A percentile compares a stretch with the other conserved stretches of the same genome.
phyloP scores from a whole-genome alignment of 2,888 invertebrate species.

The Drosophila prostipennis region DNA sequence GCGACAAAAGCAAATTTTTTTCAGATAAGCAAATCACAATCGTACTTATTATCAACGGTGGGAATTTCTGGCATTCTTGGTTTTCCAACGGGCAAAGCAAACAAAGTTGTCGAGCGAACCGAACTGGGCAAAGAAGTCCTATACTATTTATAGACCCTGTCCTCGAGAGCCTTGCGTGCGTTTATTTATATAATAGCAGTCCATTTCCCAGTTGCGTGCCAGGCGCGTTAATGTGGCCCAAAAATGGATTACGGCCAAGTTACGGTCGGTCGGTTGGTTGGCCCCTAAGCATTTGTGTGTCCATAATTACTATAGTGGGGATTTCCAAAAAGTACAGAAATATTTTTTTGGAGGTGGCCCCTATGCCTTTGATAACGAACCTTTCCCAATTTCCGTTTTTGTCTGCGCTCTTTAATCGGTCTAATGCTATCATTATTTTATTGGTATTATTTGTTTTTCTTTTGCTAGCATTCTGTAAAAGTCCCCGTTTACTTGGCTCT shows the following conservation, averaged over 20 bases:
- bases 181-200: conserved; percentile 50
- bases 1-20: conserved; percentile 3
- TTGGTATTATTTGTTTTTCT: conserved; percentile 3
- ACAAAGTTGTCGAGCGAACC: conserved; percentile 13
- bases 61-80: conserved; percentile 29
- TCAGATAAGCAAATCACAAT: conserved; percentile 17
- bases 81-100: conserved; percentile 12
- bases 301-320: conserved; percentile 44
- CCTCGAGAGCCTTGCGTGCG: conserved; percentile 36
- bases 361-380: conserved; percentile 21
- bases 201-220: conserved; percentile 35
- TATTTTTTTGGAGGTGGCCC: neutral
- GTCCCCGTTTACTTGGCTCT: conserved; percentile 17
- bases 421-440: conserved; percentile 20
- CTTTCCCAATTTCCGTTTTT: conserved; percentile 36
- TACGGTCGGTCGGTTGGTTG: neutral
- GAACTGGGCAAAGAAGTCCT: neutral
- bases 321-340: conserved; percentile 51
- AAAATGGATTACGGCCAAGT: conserved; percentile 31
- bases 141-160: conserved; percentile 26
- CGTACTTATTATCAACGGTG: conserved; percentile 18
- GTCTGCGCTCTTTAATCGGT: conserved; percentile 12
- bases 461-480: conserved; percentile 5
- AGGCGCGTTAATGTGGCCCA: conserved; percentile 21
- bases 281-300: conserved; percentile 12